A percentile compares a stretch with the other conserved stretches of the same genome.
These are phyloP conservation scores for Herminia tarsipennalis DNA, from an alignment of 2,888 invertebrate species.

Conservation along the genomic window DNA sequence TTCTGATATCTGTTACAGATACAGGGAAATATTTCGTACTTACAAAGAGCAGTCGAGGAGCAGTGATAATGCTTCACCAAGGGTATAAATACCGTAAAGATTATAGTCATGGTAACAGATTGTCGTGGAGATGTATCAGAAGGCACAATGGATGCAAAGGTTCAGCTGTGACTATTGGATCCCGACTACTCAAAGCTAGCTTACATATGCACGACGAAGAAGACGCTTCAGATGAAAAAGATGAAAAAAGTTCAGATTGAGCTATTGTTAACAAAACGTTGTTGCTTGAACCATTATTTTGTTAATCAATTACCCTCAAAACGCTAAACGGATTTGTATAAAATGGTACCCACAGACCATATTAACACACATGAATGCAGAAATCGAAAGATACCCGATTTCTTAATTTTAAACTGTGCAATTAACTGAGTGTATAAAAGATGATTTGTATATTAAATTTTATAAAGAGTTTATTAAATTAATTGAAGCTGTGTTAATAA, in stretches of 20 bases:
- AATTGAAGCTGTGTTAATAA: too few species aligned
- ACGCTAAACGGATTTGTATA: too few species aligned
- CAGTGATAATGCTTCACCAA: slow-evolving; percentile 26
- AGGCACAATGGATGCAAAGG: slow-evolving; percentile 43
- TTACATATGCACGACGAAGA: slow-evolving; percentile 35
- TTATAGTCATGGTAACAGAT: slow-evolving; percentile 27
- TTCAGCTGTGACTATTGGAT: slow-evolving; percentile 34
- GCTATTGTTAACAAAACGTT: too few species aligned
- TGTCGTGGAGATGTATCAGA: slow-evolving; percentile 42
- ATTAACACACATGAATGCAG: too few species aligned
- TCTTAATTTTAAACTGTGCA: too few species aligned
- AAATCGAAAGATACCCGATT: too few species aligned
- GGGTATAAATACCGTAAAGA: slow-evolving; percentile 43
- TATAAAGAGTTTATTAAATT: too few species aligned
- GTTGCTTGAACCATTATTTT: too few species aligned
- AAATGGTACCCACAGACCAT: too few species aligned
- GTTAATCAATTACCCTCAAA: too few species aligned
- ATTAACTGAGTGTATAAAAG: too few species aligned
- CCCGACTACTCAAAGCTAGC: slow-evolving; percentile 18
- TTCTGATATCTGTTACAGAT: slow-evolving; percentile 3
- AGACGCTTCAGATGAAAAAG: slow-evolving; percentile 10
- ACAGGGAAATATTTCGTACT: slow-evolving; percentile 16
- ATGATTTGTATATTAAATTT: too few species aligned
- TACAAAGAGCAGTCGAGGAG: slow-evolving; percentile 38
- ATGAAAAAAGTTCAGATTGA: slow-evolving; percentile 11